Percentiles rank a stretch among this genome's conserved stretches.
phyloP scores from a whole-genome alignment of 2,888 invertebrate species.

The Busseola fusca region DNA sequence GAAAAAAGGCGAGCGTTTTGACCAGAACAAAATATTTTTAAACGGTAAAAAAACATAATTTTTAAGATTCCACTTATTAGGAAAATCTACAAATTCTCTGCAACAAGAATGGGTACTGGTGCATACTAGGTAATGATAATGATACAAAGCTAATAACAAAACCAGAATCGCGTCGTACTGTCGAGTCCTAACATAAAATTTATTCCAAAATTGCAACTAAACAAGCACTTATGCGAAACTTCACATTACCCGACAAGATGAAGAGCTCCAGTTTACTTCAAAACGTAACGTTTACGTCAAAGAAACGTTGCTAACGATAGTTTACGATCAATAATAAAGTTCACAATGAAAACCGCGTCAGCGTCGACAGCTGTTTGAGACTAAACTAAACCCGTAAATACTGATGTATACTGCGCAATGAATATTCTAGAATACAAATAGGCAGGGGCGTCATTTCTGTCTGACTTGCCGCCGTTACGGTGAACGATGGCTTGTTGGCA shows the following conservation, averaged over 20 bases:
- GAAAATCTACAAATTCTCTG: not conserved
- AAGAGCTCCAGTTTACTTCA: constrained; percentile 48
- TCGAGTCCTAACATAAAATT: not conserved
- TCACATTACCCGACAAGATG: constrained; percentile 28
- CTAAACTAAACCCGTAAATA: constrained; percentile 70
- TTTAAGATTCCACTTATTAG: not conserved
- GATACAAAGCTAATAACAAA: not conserved
- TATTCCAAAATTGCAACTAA: constrained; percentile 11
- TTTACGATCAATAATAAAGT: constrained; percentile 82
- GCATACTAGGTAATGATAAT: not conserved
- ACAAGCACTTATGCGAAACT: constrained; percentile 13
- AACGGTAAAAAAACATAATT: not conserved
- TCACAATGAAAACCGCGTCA: constrained; percentile 76
- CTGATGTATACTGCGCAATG: constrained; percentile 64
- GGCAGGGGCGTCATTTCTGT: constrained; percentile 66
- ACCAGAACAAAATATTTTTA: not conserved
- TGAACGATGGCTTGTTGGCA: constrained; percentile 66
- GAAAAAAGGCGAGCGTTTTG: not conserved
- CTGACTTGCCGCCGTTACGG: constrained; percentile 63
- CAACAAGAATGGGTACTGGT: not conserved
- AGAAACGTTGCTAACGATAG: constrained; percentile 72
- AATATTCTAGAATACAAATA: constrained; percentile 68
- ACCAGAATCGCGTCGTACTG: not conserved
- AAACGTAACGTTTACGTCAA: constrained; percentile 62
- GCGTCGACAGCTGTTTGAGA: constrained; percentile 72